Conservation (phyloP, 2,888 invertebrate species). For the Andrena bucephala region DNA sequence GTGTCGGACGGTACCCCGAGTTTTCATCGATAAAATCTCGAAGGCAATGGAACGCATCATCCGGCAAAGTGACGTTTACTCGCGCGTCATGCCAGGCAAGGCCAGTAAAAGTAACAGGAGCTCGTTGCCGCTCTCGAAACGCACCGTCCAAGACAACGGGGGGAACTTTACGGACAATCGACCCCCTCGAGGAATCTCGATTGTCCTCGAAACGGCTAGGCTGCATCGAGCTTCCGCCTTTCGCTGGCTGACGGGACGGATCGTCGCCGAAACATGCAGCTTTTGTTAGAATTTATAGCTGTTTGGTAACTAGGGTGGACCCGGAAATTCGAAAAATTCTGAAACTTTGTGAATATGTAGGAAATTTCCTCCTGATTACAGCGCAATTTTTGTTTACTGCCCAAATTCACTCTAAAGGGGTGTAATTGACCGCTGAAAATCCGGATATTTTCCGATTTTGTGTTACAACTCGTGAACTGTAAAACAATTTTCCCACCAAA, state of each 20-base stretch:
- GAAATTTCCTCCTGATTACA: too few species aligned
- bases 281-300: neutral
- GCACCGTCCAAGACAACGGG: slow-evolving; percentile 45
- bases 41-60: slow-evolving; percentile 62
- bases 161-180: slow-evolving; percentile 43
- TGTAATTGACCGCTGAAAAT: too few species aligned
- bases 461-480: too few species aligned
- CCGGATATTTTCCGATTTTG: too few species aligned
- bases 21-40: slow-evolving; percentile 4
- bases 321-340: too few species aligned
- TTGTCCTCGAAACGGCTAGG: slow-evolving; percentile 56
- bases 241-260: slow-evolving; percentile 36
- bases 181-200: slow-evolving; percentile 40
- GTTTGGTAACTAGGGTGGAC: too few species aligned
- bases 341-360: too few species aligned
- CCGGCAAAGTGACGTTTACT: slow-evolving; percentile 59
- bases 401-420: too few species aligned
- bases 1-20: too few species aligned
- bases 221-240: slow-evolving; percentile 58
- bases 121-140: slow-evolving; percentile 54
- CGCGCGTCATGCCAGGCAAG: slow-evolving; percentile 60
- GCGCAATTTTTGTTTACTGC: too few species aligned
- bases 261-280: neutral
- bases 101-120: slow-evolving; percentile 73
- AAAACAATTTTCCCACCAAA: too few species aligned